Conservation (phyloP, 2,888 invertebrate species). For the Plebejus melissa region DNA sequence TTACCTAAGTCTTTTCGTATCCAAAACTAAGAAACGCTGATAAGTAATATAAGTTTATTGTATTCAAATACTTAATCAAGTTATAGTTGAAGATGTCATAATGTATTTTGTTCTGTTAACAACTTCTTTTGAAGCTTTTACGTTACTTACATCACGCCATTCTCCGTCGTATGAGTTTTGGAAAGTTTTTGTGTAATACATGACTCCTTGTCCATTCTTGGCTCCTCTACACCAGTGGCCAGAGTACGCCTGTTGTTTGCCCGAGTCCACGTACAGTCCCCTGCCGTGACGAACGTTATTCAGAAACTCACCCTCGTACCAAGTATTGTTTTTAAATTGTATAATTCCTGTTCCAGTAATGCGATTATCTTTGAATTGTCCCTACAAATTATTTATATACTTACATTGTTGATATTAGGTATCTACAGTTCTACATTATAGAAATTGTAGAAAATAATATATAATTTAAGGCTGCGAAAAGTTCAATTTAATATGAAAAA, state of each 20-base stretch:
- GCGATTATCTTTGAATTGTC: constrained; percentile 76
- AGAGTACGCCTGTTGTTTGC: constrained; percentile 55
- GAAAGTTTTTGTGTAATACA: constrained; percentile 53
- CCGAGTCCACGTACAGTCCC: constrained; percentile 70
- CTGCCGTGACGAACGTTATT: constrained; percentile 77
- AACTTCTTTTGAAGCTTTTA: neutral
- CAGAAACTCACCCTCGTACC: constrained; percentile 79
- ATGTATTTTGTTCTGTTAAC: neutral
- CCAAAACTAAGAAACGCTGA: neutral
- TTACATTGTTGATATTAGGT: no score
- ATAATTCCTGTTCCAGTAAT: constrained; percentile 76
- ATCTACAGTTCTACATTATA: no score
- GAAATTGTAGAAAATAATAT: no score
- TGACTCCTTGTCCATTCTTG: constrained; percentile 63
- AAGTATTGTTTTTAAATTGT: constrained; percentile 75
- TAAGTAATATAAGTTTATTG: no score
- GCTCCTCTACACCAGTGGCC: constrained; percentile 74
- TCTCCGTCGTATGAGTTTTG: constrained; percentile 64
- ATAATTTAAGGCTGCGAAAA: no score
- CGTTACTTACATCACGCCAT: constrained; percentile 57
- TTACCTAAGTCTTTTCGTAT: neutral
- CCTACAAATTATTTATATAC: constrained; percentile 53
- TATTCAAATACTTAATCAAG: neutral
- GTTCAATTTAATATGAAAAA: no score
- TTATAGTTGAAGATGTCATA: neutral